These are phyloP conservation scores for Grammomys dolichurus DNA, from an alignment of 2,113 vertebrate genomes.

Conservation along the genomic window DNA sequence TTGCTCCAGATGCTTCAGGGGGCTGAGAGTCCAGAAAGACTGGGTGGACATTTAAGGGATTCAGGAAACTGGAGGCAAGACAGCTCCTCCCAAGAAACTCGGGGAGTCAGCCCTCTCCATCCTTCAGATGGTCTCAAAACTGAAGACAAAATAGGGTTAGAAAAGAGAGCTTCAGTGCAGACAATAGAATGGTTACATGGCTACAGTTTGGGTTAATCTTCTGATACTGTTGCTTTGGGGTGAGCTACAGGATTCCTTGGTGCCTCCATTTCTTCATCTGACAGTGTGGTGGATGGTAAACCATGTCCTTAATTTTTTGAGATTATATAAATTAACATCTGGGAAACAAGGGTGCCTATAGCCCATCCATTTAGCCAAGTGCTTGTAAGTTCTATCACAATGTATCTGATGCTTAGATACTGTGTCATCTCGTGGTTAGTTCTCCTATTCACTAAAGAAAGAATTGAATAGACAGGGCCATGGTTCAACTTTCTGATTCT, in stretches of 20 bases:
- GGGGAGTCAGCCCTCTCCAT: not conserved
- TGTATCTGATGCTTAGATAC: not conserved
- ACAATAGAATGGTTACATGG: not conserved
- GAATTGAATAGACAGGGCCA: not conserved
- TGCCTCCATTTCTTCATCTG: not conserved
- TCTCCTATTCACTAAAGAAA: not conserved
- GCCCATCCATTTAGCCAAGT: not conserved
- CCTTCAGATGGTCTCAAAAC: not conserved
- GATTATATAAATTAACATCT: not conserved
- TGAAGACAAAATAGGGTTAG: constrained; percentile 14
- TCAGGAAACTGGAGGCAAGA: not conserved
- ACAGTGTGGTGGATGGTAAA: not conserved
- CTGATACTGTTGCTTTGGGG: not conserved
- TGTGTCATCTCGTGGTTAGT: not conserved
- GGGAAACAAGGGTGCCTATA: not conserved
- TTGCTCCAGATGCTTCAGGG: not conserved
- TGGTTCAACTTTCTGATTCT: not conserved
- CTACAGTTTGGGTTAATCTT: not conserved
- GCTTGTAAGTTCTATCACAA: not conserved
- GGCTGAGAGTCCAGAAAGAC: not conserved
- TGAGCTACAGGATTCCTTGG: not conserved
- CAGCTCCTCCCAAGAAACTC: not conserved
- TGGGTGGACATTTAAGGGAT: not conserved
- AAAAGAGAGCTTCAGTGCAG: not conserved
- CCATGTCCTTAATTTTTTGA: not conserved